Evolutionary conservation across 2,797 vertebrate genomes (phyloP).

Genomic region (Pangasius sanitwongsei): DNA sequence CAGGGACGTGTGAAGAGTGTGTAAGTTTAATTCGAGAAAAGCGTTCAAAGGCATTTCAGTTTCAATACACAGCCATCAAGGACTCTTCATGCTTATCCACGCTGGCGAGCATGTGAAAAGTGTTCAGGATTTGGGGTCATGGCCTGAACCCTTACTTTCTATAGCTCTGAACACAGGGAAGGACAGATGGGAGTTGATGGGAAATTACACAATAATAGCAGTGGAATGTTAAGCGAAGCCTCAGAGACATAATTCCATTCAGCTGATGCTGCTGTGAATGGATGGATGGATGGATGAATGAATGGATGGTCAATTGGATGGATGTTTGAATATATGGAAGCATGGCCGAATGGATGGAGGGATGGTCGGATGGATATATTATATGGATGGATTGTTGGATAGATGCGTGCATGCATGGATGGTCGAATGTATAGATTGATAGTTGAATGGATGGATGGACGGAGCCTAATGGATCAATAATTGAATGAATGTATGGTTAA

Average conservation of each 20-base stretch:
- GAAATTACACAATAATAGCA: slow-evolving; percentile 64
- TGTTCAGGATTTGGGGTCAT: slow-evolving; percentile 10
- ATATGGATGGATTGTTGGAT: not conserved
- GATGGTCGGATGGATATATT: not conserved
- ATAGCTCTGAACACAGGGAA: not conserved
- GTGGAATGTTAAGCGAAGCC: slow-evolving; percentile 74
- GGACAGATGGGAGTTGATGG: slow-evolving; percentile 68
- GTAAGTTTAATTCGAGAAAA: not conserved
- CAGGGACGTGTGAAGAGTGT: not conserved
- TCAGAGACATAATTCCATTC: slow-evolving; percentile 63
- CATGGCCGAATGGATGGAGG: not conserved
- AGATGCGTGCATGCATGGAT: not conserved
- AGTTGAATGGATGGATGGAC: not conserved
- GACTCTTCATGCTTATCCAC: not conserved
- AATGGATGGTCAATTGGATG: not conserved
- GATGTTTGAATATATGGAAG: not conserved
- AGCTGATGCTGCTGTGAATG: slow-evolving; percentile 45
- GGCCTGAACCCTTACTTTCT: not conserved
- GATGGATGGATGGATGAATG: slow-evolving; percentile 2
- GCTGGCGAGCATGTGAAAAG: not conserved
- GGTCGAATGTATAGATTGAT: not conserved
- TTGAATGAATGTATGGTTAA: not conserved
- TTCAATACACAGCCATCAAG: slow-evolving; percentile 1
- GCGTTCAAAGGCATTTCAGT: not conserved
- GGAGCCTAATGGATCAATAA: not conserved